These are phyloP conservation scores for Hirtodrosophila duncani DNA, from an alignment of 2,888 invertebrate genomes.

Conservation along the genomic window DNA sequence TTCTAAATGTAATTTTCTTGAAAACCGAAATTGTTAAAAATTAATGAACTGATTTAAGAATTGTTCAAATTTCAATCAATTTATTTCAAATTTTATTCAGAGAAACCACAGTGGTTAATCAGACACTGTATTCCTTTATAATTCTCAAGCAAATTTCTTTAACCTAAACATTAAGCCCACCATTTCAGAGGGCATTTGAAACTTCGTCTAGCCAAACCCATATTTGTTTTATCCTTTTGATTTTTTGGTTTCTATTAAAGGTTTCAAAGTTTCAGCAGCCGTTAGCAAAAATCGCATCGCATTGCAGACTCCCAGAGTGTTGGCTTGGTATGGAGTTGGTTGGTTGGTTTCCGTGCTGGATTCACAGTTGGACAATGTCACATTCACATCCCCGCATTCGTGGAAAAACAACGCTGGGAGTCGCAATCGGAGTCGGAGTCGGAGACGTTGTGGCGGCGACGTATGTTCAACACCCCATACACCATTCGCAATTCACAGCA, in stretches of 20 bases:
- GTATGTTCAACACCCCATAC: constrained; percentile 34
- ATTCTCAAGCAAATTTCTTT: no score
- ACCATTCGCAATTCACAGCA: constrained; percentile 20
- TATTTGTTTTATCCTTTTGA: no score
- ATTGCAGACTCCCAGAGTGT: constrained; percentile 26
- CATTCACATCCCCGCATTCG: constrained; percentile 33
- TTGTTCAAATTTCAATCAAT: constrained; percentile 42
- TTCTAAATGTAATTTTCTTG: constrained; percentile 14
- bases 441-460: constrained; percentile 38
- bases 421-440: constrained; percentile 37
- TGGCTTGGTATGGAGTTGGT: constrained; percentile 11
- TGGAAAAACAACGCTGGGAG: constrained; percentile 9
- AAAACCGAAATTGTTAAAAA: no score
- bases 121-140: no score
- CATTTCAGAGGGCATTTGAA: no score
- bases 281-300: constrained; percentile 41
- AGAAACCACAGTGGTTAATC: no score
- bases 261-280: no score
- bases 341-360: no score
- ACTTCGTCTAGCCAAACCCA: no score
- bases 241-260: no score
- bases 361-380: constrained; percentile 53
- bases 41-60: constrained; percentile 7
- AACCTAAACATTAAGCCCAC: no score
- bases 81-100: no score